A percentile compares a stretch with the other conserved stretches of the same genome.
phyloP scores from a whole-genome alignment of 2,888 invertebrate species.

The Teinopalpus imperialis region DNA sequence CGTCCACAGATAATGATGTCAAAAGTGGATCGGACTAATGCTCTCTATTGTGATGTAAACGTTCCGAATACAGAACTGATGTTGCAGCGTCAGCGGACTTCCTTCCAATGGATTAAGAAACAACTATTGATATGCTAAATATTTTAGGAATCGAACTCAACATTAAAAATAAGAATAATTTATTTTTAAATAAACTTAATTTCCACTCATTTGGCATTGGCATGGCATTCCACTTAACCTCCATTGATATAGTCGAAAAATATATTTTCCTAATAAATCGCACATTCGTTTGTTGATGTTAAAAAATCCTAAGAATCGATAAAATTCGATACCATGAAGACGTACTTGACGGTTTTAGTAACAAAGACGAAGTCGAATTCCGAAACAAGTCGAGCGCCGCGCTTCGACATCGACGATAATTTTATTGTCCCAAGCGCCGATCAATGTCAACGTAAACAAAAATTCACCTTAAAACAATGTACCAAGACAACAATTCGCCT shows the following conservation, averaged over 20 bases:
- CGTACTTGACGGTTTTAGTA: constrained; percentile 43
- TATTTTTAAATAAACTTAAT: no score
- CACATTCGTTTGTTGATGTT: no score
- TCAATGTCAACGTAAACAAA: constrained; percentile 45
- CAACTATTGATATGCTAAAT: constrained; percentile 1
- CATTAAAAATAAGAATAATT: no score
- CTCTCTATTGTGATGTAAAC: constrained; percentile 77
- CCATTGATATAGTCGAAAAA: no score
- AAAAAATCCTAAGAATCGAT: no score
- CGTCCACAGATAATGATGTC: constrained; percentile 80
- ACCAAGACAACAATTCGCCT: constrained; percentile 55
- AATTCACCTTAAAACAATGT: constrained; percentile 56
- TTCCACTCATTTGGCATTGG: no score
- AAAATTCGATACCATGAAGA: constrained; percentile 23
- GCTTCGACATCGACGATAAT: constrained; percentile 67
- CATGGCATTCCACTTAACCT: no score
- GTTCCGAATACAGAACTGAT: constrained; percentile 51
- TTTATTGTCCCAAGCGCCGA: constrained; percentile 64
- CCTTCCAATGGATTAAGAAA: constrained; percentile 4
- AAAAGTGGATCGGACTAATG: constrained; percentile 81
- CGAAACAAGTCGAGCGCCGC: constrained; percentile 62
- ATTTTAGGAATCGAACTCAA: no score
- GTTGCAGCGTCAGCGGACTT: constrained; percentile 47
- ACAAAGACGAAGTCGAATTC: constrained; percentile 69
- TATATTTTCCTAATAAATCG: no score